Evolutionary conservation across 1,140 invertebrate genomes (phyloP).

Genomic region (Halyomorpha halys): DNA sequence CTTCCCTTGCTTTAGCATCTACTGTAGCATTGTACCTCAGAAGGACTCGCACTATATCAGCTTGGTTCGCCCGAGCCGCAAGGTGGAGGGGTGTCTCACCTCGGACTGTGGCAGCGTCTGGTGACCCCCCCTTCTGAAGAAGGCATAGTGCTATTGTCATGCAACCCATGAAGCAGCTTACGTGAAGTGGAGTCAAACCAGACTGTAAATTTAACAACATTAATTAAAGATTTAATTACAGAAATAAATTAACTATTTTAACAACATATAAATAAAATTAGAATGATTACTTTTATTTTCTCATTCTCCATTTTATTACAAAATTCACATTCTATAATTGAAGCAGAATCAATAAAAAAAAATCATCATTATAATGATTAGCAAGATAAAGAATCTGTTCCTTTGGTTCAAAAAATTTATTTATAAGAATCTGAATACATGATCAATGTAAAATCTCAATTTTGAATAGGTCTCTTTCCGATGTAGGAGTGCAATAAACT

Average conservation of each 20-base stretch:
- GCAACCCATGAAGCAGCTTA: constrained; percentile 98
- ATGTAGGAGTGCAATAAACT: neutral
- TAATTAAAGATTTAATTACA: neutral
- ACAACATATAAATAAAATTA: too few species aligned
- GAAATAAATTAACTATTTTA: too few species aligned
- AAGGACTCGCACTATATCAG: constrained; percentile 76
- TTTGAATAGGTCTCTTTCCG: too few species aligned
- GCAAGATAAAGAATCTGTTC: too few species aligned
- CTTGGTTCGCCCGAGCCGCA: constrained; percentile 90
- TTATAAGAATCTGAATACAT: too few species aligned
- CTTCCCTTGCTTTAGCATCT: constrained; percentile 79
- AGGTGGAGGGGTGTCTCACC: constrained; percentile 96
- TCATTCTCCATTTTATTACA: too few species aligned
- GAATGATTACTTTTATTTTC: too few species aligned
- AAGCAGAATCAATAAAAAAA: too few species aligned
- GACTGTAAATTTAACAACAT: constrained; percentile 43
- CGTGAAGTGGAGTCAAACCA: constrained; percentile 92
- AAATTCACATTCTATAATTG: too few species aligned
- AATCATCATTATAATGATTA: too few species aligned
- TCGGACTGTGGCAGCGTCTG: constrained; percentile 89
- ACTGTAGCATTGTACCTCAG: constrained; percentile 90
- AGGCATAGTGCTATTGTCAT: constrained; percentile 98
- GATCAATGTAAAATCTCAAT: too few species aligned
- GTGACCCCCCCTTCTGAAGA: constrained; percentile 85
- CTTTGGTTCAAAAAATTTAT: too few species aligned